phyloP scores from a whole-genome alignment of 2,113 vertebrate genomes.

The Boleophthalmus pectinirostris region DNA sequence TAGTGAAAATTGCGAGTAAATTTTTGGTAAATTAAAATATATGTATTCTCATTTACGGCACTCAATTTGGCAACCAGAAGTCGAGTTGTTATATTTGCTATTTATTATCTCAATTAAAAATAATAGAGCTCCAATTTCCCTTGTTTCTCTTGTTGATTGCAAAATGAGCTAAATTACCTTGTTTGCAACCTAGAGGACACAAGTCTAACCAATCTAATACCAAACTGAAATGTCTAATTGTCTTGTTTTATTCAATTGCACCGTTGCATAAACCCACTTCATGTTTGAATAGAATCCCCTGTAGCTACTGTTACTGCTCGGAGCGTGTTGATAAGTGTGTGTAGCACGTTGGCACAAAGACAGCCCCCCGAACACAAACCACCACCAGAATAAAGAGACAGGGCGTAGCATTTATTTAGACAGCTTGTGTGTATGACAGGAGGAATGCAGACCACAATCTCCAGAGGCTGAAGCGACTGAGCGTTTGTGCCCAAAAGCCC shows the following conservation, averaged over 20 bases:
- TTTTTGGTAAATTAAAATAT: too few species aligned
- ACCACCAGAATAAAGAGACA: slow-evolving; percentile 63
- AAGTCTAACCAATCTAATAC: neutral
- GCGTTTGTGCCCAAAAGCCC: slow-evolving; percentile 59
- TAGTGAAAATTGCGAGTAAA: too few species aligned
- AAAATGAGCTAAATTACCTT: neutral
- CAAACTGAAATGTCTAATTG: neutral
- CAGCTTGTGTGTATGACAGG: slow-evolving; percentile 71
- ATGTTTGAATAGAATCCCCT: neutral
- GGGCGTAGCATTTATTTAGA: slow-evolving; percentile 66
- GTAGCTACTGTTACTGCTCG: slow-evolving; percentile 51
- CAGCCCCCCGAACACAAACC: slow-evolving; percentile 50
- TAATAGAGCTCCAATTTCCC: neutral
- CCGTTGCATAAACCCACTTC: neutral
- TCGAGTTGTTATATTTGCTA: neutral
- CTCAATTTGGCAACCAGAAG: neutral
- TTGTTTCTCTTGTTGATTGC: neutral
- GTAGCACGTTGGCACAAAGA: slow-evolving; percentile 48
- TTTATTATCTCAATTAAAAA: neutral
- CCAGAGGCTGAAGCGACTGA: slow-evolving; percentile 59
- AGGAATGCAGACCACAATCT: slow-evolving; percentile 66
- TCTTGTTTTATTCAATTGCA: neutral
- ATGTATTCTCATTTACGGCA: neutral
- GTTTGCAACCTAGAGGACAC: neutral
- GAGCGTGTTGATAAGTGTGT: slow-evolving; percentile 59